Evolutionary conservation across 2,113 vertebrate species (phyloP), one percentile per base, ranked within the genome.

Genomic region (Astatoreochromis straeleni): DNA sequence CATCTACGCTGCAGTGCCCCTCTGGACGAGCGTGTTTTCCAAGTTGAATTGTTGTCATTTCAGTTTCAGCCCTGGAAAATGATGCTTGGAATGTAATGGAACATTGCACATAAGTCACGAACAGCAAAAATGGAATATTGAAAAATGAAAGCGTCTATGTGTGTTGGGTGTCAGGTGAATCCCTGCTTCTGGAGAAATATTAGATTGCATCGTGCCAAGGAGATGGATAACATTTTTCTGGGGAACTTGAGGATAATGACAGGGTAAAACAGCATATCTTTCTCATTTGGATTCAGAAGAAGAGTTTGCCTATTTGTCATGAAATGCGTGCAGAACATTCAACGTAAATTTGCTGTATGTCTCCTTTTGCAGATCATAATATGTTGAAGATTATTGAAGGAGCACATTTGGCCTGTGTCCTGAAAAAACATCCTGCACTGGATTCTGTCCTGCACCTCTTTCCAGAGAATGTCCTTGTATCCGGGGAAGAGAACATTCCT

Each of bases 381-480:
- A 88, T 96, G 83, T 58, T 98, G 96, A 97, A 73, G 0, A 47
- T 92, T 21, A 95, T 98, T 35, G 97, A 98, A 75, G 97, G 93
- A 83, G 94, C 95, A 81, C 93, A 95, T 89, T 88, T 99, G 80
- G 96, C 96, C 21, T 98, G 97, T 68, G 45, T 40, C 9, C 57
- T 99, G 53, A 96, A 94, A 92, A 92, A 84, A 2, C 97, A 99
- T 78, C 95, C 94, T 1, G 85, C 94, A 1, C 68, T 99, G 91
- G 94, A 92, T 84, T 83, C 83, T 0, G 40, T 95, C 70, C 95
- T 95, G 91, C 97, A 98, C 85, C 96, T 99, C 1, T 91, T 99
- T 31, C 98, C 98, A 0, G 97, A 98, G 93, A 98, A 99, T 89
- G 90, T 96, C 8, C 96, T 98, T 16, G 79, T 97, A 10, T 98